Evolutionary conservation across 2,797 vertebrate genomes (phyloP).

Genomic region (Selene dorsalis): DNA sequence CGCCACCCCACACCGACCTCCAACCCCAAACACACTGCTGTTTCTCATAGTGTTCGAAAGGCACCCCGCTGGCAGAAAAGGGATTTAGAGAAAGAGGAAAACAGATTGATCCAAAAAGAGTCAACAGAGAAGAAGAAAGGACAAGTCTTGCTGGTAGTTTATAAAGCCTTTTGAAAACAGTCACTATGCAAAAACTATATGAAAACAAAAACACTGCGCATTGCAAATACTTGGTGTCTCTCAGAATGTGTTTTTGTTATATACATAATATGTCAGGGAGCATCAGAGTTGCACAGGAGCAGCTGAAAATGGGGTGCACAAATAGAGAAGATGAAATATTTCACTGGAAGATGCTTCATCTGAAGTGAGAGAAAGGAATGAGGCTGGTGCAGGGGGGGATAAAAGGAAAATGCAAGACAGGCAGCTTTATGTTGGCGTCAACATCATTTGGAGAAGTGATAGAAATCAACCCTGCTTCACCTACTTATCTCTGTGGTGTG

Average conservation of each 20-base stretch:
- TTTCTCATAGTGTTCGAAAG: conserved; percentile 38
- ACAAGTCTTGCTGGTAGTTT: conserved; percentile 36
- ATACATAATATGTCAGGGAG: conserved; percentile 27
- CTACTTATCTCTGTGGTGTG: conserved; percentile 72
- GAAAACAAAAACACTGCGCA: conserved; percentile 9
- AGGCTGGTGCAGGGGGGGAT: conserved; percentile 40
- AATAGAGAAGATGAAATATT: conserved; percentile 49
- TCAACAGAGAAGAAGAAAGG: conserved; percentile 32
- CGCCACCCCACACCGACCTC: background rate
- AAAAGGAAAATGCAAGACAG: conserved; percentile 59
- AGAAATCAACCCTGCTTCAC: conserved; percentile 63
- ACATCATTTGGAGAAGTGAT: conserved; percentile 70
- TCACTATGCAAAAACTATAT: conserved; percentile 10
- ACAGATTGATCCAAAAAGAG: conserved; percentile 49
- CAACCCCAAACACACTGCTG: conserved; percentile 33
- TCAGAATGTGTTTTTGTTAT: conserved; percentile 28
- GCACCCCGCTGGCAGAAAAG: conserved; percentile 23
- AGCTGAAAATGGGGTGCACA: conserved; percentile 38
- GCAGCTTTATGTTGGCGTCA: conserved; percentile 68
- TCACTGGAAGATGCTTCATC: conserved; percentile 39
- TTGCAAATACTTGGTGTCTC: conserved; percentile 8
- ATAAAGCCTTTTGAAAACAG: conserved; percentile 36
- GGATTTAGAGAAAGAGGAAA: conserved; percentile 43
- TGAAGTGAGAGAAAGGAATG: conserved; percentile 54
- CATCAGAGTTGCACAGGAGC: conserved; percentile 17